Conservation (phyloP, 92 coral and sea anemone genomes). For the Palythoa caribaeorum region DNA sequence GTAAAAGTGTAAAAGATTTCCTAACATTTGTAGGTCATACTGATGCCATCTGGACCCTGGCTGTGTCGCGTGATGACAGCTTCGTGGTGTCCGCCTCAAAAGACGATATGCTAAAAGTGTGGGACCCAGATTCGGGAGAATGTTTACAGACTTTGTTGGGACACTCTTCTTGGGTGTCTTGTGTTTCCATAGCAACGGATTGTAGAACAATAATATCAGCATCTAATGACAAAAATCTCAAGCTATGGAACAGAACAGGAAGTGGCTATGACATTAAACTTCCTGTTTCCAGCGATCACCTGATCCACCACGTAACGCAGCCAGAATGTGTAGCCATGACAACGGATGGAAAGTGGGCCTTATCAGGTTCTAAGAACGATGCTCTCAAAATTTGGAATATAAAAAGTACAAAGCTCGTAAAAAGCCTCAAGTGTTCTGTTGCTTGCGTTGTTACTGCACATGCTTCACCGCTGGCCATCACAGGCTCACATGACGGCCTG, state of each 20-base stretch:
- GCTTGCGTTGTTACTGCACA: constrained; percentile 66
- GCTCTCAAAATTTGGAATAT: constrained; percentile 78
- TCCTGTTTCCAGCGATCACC: constrained; percentile 72
- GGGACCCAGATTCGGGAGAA: constrained; percentile 76
- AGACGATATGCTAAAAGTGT: constrained; percentile 87
- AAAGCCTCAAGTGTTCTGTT: constrained; percentile 56
- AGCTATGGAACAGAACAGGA: constrained; percentile 81
- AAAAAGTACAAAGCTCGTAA: constrained; percentile 40
- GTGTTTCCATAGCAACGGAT: constrained; percentile 78
- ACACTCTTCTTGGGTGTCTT: constrained; percentile 90
- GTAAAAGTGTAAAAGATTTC: no score
- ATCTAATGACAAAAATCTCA: constrained; percentile 86
- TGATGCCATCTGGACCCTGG: constrained; percentile 78
- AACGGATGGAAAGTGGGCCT: constrained; percentile 79
- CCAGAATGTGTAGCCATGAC: constrained; percentile 87
- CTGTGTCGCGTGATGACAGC: constrained; percentile 75
- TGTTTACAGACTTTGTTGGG: constrained; percentile 85
- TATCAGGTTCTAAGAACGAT: constrained; percentile 81
- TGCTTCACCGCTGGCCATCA: constrained; percentile 59
- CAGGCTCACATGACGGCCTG: constrained; percentile 86
- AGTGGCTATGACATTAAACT: constrained; percentile 60
- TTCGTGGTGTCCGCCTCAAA: constrained; percentile 84
- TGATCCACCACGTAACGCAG: constrained; percentile 77
- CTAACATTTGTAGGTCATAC: constrained; percentile 47
- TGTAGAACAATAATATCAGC: constrained; percentile 82